Conservation (phyloP, 2,797 vertebrate species). For the Xerus rutilus region DNA sequence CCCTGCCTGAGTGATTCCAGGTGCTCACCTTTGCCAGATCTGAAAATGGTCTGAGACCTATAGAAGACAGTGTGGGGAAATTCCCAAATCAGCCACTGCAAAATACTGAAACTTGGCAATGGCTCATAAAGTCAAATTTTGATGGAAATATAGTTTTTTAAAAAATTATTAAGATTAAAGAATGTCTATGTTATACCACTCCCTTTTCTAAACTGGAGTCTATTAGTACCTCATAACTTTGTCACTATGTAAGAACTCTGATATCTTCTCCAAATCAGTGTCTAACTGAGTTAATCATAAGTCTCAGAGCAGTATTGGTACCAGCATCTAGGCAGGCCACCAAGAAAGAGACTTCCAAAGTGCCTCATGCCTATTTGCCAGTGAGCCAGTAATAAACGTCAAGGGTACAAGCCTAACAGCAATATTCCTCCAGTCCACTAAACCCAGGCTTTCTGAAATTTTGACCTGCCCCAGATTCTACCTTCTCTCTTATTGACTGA, state of each 20-base stretch:
- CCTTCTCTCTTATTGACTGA: not conserved
- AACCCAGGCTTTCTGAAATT: not conserved
- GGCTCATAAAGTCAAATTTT: conserved; percentile 2
- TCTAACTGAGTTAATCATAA: not conserved
- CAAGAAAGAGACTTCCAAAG: not conserved
- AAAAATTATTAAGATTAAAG: not conserved
- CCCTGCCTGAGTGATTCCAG: not conserved
- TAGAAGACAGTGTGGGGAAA: not conserved
- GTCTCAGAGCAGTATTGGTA: not conserved
- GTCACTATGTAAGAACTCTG: not conserved
- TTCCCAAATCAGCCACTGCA: not conserved
- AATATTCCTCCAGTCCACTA: not conserved
- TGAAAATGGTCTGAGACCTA: not conserved
- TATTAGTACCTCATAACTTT: not conserved
- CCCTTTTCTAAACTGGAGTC: not conserved
- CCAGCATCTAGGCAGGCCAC: not conserved
- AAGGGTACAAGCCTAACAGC: not conserved
- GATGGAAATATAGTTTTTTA: not conserved
- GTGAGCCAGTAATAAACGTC: not conserved
- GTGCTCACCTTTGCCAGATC: not conserved
- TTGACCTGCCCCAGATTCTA: not conserved
- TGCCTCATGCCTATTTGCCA: not conserved
- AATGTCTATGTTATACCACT: not conserved
- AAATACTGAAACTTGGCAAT: not conserved
- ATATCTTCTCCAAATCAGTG: not conserved